Base-by-base conservation (phyloP, 2,113 vertebrate genomes). In the Brachypteracias leptosomus region DNA sequence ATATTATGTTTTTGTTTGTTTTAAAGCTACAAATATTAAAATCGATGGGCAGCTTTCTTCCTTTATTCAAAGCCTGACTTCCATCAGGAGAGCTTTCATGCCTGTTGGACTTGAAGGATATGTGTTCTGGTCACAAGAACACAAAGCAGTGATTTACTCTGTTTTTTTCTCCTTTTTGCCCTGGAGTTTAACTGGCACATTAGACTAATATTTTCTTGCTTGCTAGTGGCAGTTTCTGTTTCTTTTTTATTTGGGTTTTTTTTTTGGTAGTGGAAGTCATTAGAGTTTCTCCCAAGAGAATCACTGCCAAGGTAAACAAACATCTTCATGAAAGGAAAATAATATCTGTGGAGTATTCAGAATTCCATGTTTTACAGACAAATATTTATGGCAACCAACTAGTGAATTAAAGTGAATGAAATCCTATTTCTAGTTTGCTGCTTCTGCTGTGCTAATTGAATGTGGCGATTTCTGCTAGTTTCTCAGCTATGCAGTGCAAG, bases 271-370 rank as follows among this genome's bases (percentile, higher is more conserved):
- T 96, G 83, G 92, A 96, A 96, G 72, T 96, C 79, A 94, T 97
- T 96, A 95, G 79, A 94, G 76, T 96, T 96, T 95, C 88, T 95
- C 95, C 93, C 96, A 73, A 46, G 93, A 92, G 93, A 92, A 52
- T 87, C 49, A 46, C 83, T 95, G 95, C 95, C 95, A 97, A 96
- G 92, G 52, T 96, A 96, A 97, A 97, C 92, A 96, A 95, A 95
- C 86, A 93, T 94, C 94, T 86, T 93, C 92, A 93, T 93, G 85
- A 93, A 96, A 94, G 70, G 84, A 94, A 95, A 96, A 93, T 94
- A 93, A 93, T 92, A 84, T 94, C 70, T 92, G 85, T 93, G 73
- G 86, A 95, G 86, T 94, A 59, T 96, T 96, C 85, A 79, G 89
- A 95, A 95, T 88, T 95, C 78, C 17, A 15, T 76, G 91, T 88